Base-by-base conservation (phyloP, 2,113 vertebrate genomes). In the Eulemur macaco region DNA sequence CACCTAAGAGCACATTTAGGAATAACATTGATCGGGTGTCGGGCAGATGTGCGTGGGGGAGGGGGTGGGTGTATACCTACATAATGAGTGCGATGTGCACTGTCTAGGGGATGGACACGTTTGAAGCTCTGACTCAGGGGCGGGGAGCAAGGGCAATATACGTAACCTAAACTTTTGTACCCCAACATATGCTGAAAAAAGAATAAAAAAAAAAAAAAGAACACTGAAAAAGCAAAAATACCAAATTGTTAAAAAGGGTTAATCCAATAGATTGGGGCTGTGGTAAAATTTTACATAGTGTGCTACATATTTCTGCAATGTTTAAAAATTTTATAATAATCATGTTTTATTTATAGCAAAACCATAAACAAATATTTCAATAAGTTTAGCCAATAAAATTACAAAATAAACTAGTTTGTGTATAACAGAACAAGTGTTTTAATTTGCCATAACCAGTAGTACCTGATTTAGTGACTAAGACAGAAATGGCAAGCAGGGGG, bases 381-480 rank as follows among this genome's bases (percentile, higher is more conserved):
- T 89, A 89, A 92, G 20, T 83, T 25, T 97, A 37, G 17, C 50
- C 69, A 76, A 71, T 95, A 80, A 96, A 91, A 86, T 94, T 56
- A 92, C 23, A 92, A 86, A 95, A 86, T 78, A 89, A 91, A 96
- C 64, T 71, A 60, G 29, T 45, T 50, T 76, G 29, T 76, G 1
- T 47, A 47, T 74, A 34, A 77, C 21, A 92, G 18, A 92, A 68
- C 42, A 83, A 80, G 34, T 37, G 34, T 77, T 86, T 95, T 63
- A 82, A 93, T 88, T 90, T 93, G 50, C 69, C 60, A 91, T 27
- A 97, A 73, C 27, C 34, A 56, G 21, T 29, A 71, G 54, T 42
- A 56, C 18, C 66, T 86, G 71, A 95, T 90, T 89, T 95, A 92
- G 42, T 89, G 82, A 93, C 54, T 71, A 77, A 84, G 64, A 89